A percentile compares a stretch with the other conserved stretches of the same genome.
Evolutionary conservation across 92 coral and sea anemone genomes (phyloP).

Genomic region (Meandrina meandrites): DNA sequence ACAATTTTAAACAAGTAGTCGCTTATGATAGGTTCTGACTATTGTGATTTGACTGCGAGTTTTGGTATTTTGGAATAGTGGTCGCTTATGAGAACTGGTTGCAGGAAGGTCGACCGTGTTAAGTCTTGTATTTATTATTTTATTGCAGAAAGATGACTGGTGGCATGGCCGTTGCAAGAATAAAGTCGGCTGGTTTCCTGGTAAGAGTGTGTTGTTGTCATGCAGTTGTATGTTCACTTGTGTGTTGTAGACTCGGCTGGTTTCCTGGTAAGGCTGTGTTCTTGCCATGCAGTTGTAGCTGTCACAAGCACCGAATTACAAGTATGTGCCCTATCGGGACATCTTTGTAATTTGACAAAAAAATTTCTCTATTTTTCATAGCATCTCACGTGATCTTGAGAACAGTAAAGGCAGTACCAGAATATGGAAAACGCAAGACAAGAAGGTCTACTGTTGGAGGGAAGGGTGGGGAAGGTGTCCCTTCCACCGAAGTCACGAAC

Average conservation of each 20-base stretch:
- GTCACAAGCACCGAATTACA: too few species aligned
- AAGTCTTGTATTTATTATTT: background rate
- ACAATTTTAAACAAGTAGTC: too few species aligned
- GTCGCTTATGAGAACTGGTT: too few species aligned
- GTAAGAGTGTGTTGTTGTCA: slow-evolving; percentile 26
- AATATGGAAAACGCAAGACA: slow-evolving; percentile 48
- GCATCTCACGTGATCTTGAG: slow-evolving; percentile 88
- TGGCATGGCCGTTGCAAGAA: slow-evolving; percentile 82
- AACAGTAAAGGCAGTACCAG: slow-evolving; percentile 81
- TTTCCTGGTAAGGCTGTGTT: too few species aligned
- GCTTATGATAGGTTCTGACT: too few species aligned
- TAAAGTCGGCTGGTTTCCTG: slow-evolving; percentile 89
- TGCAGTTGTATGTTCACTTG: too few species aligned
- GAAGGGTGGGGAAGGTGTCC: background rate
- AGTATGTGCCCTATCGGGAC: too few species aligned
- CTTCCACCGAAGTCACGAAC: background rate
- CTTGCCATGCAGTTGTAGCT: too few species aligned
- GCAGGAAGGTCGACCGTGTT: too few species aligned
- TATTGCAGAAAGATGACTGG: slow-evolving; percentile 80
- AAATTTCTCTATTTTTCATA: background rate
- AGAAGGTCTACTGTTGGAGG: slow-evolving; percentile 24
- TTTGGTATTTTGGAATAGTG: too few species aligned
- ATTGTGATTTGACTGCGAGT: too few species aligned
- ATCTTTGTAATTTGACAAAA: background rate
- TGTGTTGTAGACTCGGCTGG: too few species aligned